Evolutionary conservation across 1,140 invertebrate genomes (phyloP).

Genomic region (Musca vetustissima): DNA sequence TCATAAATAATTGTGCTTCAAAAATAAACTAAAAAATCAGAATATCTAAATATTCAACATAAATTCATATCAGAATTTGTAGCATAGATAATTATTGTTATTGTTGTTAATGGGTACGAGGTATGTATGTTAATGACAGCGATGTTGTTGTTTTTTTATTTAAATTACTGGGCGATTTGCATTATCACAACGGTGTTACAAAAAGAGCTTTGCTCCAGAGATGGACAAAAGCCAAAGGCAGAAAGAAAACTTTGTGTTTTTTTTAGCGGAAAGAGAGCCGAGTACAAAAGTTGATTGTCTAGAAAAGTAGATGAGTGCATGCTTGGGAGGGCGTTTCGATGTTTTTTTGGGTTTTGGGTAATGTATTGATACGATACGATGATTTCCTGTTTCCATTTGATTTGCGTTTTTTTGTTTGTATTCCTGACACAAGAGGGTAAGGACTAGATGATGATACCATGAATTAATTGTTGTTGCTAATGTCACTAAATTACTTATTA

Average conservation of each 20-base stretch:
- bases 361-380: neutral
- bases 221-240: neutral
- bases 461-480: too few relatives aligned
- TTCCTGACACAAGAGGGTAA: too few relatives aligned
- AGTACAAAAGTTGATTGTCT: conserved; percentile 30
- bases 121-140: conserved; percentile 9
- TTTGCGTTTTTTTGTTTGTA: neutral
- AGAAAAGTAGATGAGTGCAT: conserved; percentile 53
- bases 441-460: too few relatives aligned
- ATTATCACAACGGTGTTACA: neutral
- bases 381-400: conserved; percentile 26
- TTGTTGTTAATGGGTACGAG: neutral
- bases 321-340: conserved; percentile 51
- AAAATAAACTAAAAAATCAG: too few relatives aligned
- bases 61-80: conserved; percentile 5
- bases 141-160: conserved; percentile 10
- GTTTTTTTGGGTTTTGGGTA: conserved; percentile 6
- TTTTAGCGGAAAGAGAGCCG: conserved; percentile 20
- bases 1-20: too few relatives aligned
- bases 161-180: too few relatives aligned
- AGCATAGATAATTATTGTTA: conserved; percentile 23
- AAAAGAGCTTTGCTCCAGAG: neutral
- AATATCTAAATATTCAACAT: too few relatives aligned
- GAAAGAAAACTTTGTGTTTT: neutral
- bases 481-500: too few relatives aligned